Evolutionary conservation across 30 jellyfish, hydroid and myxozoan genomes (phyloP).

Genomic region (Pelagia noctiluca): DNA sequence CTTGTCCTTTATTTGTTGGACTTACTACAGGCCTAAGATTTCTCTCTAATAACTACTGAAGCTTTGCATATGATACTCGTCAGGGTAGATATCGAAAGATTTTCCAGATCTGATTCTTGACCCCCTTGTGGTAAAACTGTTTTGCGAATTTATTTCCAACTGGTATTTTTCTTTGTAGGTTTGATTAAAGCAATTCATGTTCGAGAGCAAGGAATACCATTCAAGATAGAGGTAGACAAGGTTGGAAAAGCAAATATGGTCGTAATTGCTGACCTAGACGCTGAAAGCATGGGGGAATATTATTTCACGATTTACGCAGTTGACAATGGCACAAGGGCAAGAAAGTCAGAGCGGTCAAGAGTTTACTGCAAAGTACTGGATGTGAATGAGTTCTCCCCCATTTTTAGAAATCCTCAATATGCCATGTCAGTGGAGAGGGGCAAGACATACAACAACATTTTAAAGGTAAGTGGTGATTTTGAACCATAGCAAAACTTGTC

Average conservation of each 20-base stretch:
- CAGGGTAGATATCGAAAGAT: too few relatives aligned
- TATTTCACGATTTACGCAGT: slow-evolving; percentile 74
- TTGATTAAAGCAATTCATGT: slow-evolving; percentile 47
- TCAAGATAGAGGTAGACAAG: slow-evolving; percentile 26
- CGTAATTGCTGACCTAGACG: slow-evolving; percentile 75
- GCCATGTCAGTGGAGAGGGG: slow-evolving; percentile 37
- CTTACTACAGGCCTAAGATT: too few relatives aligned
- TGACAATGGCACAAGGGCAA: slow-evolving; percentile 78
- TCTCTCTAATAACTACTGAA: too few relatives aligned
- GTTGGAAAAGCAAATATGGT: slow-evolving; percentile 62
- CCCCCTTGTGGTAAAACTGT: too few relatives aligned
- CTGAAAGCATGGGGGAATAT: slow-evolving; percentile 67
- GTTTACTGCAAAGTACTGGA: slow-evolving; percentile 74
- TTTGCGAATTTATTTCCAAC: too few relatives aligned
- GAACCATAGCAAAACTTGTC: too few relatives aligned
- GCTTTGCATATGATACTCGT: too few relatives aligned
- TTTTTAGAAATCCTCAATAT: slow-evolving; percentile 59
- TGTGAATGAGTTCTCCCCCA: slow-evolving; percentile 72
- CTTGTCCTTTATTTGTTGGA: too few relatives aligned
- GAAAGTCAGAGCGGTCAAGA: slow-evolving; percentile 79
- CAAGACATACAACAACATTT: slow-evolving; percentile 28
- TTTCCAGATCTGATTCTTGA: too few relatives aligned
- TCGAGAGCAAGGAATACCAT: slow-evolving; percentile 74
- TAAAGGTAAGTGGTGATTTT: slow-evolving; percentile 73
- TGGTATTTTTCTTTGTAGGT: too few relatives aligned